Conservation (phyloP, 2,888 invertebrate genomes). For the Pachycephus smyrnensis region DNA sequence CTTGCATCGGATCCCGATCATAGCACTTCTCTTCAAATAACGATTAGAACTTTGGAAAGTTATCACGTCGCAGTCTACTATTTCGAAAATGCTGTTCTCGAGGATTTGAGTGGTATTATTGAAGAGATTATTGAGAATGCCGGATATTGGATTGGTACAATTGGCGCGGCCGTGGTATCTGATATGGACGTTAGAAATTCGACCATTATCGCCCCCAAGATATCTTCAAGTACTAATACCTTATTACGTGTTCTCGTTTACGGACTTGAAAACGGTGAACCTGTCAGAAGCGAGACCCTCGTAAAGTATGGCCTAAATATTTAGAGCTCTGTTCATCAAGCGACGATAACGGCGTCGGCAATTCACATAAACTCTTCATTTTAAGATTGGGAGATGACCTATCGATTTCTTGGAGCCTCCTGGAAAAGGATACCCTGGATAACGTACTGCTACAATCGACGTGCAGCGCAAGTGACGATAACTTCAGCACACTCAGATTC, state of each 20-base stretch:
- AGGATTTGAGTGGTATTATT: conserved; percentile 12
- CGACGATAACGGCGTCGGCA: neutral
- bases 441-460: neutral
- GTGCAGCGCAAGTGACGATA: neutral
- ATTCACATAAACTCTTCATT: neutral
- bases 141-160: conserved; percentile 11
- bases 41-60: conserved; percentile 5
- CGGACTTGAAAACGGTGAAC: conserved; percentile 11
- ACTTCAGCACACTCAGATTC: neutral
- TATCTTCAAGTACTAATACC: conserved; percentile 7
- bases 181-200: conserved; percentile 1
- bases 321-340: neutral
- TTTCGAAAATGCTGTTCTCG: conserved; percentile 9
- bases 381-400: neutral
- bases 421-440: neutral
- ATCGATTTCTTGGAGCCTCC: neutral
- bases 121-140: conserved; percentile 13
- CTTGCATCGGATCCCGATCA: conserved; percentile 10
- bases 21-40: conserved; percentile 6
- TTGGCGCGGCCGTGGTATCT: conserved; percentile 17
- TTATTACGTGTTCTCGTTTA: conserved; percentile 16
- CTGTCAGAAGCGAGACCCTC: conserved; percentile 8
- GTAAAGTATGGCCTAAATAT: conserved; percentile 5
- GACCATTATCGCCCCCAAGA: neutral
- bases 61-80: conserved; percentile 14